Conservation (phyloP, 2,888 invertebrate genomes). For the Standfussiana lucernea region DNA sequence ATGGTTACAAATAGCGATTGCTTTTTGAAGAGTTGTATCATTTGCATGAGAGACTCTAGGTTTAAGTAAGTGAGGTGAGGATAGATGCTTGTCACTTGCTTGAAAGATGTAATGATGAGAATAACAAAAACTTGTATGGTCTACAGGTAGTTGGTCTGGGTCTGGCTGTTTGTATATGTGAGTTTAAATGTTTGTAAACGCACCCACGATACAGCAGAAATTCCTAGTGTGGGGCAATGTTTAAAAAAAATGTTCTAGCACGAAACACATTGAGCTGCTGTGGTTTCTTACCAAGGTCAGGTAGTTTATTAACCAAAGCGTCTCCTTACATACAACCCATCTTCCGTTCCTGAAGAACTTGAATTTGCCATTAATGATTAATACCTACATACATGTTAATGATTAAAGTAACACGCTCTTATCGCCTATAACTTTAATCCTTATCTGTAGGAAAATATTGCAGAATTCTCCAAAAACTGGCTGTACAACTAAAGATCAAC, state of each 20-base stretch:
- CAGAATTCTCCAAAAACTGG: no score
- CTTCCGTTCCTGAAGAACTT: background rate
- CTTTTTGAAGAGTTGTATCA: constrained; percentile 45
- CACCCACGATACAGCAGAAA: background rate
- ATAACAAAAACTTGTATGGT: background rate
- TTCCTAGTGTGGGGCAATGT: background rate
- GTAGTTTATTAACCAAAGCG: background rate
- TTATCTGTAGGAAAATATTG: background rate
- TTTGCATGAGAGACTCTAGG: constrained; percentile 3
- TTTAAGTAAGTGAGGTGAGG: background rate
- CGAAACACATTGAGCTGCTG: background rate
- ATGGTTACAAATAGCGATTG: constrained; percentile 61
- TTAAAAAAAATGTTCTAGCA: background rate
- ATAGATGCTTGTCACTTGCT: background rate
- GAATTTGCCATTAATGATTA: background rate
- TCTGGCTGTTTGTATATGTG: background rate
- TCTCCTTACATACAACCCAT: background rate
- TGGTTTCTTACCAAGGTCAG: background rate
- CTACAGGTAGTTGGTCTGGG: background rate
- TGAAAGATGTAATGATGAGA: background rate
- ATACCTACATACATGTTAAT: background rate
- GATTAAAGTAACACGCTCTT: no score
- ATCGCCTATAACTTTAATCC: no score
- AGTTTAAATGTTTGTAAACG: background rate
- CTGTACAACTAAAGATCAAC: no score